Evolutionary conservation across 1,140 invertebrate genomes (phyloP).

Genomic region (Drosophila nannoptera): DNA sequence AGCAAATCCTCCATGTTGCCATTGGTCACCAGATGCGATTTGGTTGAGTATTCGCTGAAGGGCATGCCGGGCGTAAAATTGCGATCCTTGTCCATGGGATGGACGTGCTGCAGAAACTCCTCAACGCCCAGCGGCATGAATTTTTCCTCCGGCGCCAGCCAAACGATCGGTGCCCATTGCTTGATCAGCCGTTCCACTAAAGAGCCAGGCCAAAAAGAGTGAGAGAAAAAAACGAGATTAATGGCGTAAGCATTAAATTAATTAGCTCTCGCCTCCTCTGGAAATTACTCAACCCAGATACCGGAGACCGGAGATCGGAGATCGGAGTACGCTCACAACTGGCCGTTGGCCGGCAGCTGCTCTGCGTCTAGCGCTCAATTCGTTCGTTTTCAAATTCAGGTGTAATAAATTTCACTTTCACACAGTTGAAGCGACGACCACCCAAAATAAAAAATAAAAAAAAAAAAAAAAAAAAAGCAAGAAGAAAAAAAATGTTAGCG

Average conservation of each 20-base stretch:
- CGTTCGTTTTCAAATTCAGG: slow-evolving; percentile 57
- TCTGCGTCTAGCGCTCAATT: slow-evolving; percentile 56
- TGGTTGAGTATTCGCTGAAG: slow-evolving; percentile 76
- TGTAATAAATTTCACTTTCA: slow-evolving; percentile 77
- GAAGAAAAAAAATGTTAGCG: slow-evolving; percentile 2
- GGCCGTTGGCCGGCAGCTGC: slow-evolving; percentile 29
- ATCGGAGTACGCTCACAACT: neutral
- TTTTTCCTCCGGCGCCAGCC: slow-evolving; percentile 83
- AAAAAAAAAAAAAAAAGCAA: slow-evolving; percentile 34
- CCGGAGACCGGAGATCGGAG: neutral
- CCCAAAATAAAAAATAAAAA: slow-evolving; percentile 38
- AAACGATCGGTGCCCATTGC: slow-evolving; percentile 84
- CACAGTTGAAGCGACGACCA: slow-evolving; percentile 53
- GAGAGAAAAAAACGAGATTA: slow-evolving; percentile 27
- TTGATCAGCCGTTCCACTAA: slow-evolving; percentile 80
- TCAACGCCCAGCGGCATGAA: slow-evolving; percentile 83
- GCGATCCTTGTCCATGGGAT: slow-evolving; percentile 78
- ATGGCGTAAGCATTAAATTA: slow-evolving; percentile 37
- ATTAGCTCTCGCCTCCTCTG: slow-evolving; percentile 33
- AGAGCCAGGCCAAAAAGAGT: slow-evolving; percentile 9
- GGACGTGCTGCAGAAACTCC: slow-evolving; percentile 82
- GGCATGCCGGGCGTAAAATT: slow-evolving; percentile 58
- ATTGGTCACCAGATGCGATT: slow-evolving; percentile 81
- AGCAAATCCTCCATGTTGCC: slow-evolving; percentile 81
- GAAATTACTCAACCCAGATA: slow-evolving; percentile 46